Percentiles rank a stretch among this genome's conserved stretches.
Conservation (phyloP, 2,113 vertebrate genomes). For the Orcinus orca region DNA sequence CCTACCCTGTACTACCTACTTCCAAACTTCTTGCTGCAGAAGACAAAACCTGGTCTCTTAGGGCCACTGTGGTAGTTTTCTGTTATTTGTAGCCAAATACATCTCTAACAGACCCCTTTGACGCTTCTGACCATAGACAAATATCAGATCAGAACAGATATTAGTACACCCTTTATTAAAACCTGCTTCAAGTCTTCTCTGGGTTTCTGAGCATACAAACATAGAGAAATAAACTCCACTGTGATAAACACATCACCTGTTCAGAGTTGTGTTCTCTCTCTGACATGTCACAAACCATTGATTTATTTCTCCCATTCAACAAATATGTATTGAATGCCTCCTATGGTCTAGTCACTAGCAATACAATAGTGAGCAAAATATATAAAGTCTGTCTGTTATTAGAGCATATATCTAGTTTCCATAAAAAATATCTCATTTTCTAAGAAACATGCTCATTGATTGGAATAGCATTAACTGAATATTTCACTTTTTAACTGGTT, state of each 20-base stretch:
- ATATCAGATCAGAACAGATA: background rate
- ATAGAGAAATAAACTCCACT: background rate
- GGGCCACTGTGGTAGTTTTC: background rate
- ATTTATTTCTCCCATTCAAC: background rate
- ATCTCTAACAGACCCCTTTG: background rate
- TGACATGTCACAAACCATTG: background rate
- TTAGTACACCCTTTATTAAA: conserved; percentile 6
- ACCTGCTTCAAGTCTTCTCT: background rate
- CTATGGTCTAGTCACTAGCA: background rate
- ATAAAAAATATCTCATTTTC: background rate
- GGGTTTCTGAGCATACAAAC: background rate
- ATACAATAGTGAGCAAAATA: background rate
- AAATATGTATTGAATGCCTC: background rate
- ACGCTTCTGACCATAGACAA: background rate
- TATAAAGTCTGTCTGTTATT: background rate
- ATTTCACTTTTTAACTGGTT: conserved; percentile 30
- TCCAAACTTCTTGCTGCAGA: background rate
- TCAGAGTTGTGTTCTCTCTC: background rate
- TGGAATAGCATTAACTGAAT: background rate
- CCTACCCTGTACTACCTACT: background rate
- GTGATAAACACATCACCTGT: background rate
- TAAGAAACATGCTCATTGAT: conserved; percentile 13
- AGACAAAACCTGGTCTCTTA: background rate
- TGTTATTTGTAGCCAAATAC: background rate
- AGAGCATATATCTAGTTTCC: background rate